Evolutionary conservation across 2,888 invertebrate species (phyloP).

Genomic region (Thymelicus sylvestris): DNA sequence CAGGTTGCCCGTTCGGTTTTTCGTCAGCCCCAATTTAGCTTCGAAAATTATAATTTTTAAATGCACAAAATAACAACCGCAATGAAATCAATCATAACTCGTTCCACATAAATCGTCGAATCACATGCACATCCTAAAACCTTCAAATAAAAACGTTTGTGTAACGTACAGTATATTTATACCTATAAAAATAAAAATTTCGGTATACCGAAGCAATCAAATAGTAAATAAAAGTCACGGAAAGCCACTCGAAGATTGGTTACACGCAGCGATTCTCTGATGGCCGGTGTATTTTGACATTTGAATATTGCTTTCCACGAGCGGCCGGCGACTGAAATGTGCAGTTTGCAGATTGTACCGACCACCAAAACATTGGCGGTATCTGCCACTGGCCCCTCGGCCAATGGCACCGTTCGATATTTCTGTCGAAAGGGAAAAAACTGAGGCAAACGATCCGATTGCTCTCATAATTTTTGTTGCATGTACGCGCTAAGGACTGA

Average conservation of each 20-base stretch:
- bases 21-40: too few species aligned
- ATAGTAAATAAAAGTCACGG: neutral
- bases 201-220: neutral
- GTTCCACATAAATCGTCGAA: too few species aligned
- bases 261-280: neutral
- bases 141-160: neutral
- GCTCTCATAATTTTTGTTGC: neutral
- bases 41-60: too few species aligned
- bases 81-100: too few species aligned
- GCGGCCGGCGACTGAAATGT: neutral
- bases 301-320: slow-evolving; percentile 1
- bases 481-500: neutral
- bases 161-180: neutral
- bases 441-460: neutral
- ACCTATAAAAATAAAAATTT: too few species aligned
- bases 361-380: neutral
- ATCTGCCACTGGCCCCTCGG: neutral
- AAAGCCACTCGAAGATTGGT: slow-evolving; percentile 1
- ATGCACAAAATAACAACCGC: too few species aligned
- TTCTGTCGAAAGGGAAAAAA: neutral
- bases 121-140: too few species aligned
- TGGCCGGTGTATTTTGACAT: slow-evolving; percentile 1
- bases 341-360: neutral
- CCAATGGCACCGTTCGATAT: neutral
- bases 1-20: too few species aligned